A percentile compares a stretch with the other conserved stretches of the same genome.
Conservation (phyloP, 2,113 vertebrate species). For the Saguinus imperator region DNA sequence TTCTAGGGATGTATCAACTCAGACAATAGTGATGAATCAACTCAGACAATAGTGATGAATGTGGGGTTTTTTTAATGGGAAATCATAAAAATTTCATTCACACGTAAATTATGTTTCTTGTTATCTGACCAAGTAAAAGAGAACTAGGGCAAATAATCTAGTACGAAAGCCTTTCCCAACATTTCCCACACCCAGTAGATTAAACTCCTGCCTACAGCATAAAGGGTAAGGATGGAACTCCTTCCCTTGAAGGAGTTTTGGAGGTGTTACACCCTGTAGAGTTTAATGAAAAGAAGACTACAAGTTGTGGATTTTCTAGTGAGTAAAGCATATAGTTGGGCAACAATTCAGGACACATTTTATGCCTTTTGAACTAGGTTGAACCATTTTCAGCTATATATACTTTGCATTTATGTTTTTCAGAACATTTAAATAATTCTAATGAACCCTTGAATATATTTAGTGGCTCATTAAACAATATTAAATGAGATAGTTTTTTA, state of each 20-base stretch:
- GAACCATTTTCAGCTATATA: conserved; percentile 13
- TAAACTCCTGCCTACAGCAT: not conserved
- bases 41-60: not conserved
- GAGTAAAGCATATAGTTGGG: not conserved
- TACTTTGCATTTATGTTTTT: conserved; percentile 49
- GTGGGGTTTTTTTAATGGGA: not conserved
- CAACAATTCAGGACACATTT: not conserved
- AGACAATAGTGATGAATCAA: not conserved
- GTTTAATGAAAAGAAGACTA: not conserved
- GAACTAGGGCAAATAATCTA: not conserved
- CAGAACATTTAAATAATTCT: conserved; percentile 57
- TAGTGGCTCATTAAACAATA: conserved; percentile 65
- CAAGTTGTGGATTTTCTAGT: not conserved
- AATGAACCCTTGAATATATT: conserved; percentile 63
- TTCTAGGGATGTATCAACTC: not conserved
- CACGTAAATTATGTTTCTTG: not conserved
- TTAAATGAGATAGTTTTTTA: conserved; percentile 68
- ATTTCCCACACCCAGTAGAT: not conserved
- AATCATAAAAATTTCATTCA: not conserved
- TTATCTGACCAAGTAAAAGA: not conserved
- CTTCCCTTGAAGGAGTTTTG: not conserved
- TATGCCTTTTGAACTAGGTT: conserved; percentile 27
- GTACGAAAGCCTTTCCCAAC: not conserved
- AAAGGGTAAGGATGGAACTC: not conserved
- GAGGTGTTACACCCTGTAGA: not conserved